Evolutionary conservation across 2,888 invertebrate species (phyloP), one percentile per base, ranked within the genome.

Genomic region (Selenia dentaria): DNA sequence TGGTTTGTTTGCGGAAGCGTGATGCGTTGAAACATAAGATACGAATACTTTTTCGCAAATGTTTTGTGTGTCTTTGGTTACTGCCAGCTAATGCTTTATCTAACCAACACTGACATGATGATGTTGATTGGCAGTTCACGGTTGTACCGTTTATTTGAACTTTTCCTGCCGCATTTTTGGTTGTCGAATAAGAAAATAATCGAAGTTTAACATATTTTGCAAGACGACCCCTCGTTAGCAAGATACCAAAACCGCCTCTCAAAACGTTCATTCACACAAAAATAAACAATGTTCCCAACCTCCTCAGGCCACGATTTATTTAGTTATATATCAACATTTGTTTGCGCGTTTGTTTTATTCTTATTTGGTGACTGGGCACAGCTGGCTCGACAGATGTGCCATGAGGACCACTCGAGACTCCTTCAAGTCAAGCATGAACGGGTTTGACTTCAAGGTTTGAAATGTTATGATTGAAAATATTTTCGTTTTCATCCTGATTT

Each of bases 361-460:
- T 42, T 41, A 25, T 41, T 56, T 33, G 40, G 43, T 54, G 58
- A 54, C 34, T 29, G 39, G 39, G 45, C 31, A 38, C 62, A 60
- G 60, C 62, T 60, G 62, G 57, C 48, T 13, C 47, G 56, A 53
- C 62, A 62, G 60, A 60, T 62, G 62, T 44, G 47, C 35, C 18
- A 6, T 6, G 54, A 55, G 54, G 43, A 24, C 46, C 59, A 59
- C 57, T 60, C 31, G 57, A 62, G 57, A 57, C 54, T 58, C 46
- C 52, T 42, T 51, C 55, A 42, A 56, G 56, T 62, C 59, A 62
- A 59, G 62, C 49, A 40, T 41, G 50, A 44, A 50, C 40, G 36
- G 46, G 45, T 36, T 44, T 47, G 14, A 44, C 44, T 43, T 45
- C 31, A 43, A 40, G 14, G 33, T 33, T 12, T 3, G 10, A 41